A percentile compares a stretch with the other conserved stretches of the same genome.
phyloP scores from a whole-genome alignment of 2,797 vertebrate species.

The Furcifer pardalis region DNA sequence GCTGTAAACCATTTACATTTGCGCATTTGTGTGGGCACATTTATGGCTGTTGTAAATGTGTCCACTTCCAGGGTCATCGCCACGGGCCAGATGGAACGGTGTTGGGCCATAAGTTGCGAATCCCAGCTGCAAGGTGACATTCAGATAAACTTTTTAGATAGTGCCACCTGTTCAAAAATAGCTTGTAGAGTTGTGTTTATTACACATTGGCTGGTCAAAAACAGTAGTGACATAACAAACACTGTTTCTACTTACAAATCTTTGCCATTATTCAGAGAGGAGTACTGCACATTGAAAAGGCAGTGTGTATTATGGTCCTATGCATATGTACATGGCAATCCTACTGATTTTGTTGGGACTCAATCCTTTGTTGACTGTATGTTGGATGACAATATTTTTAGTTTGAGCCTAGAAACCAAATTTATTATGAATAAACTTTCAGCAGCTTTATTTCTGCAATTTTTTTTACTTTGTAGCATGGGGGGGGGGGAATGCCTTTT shows the following conservation, averaged over 20 bases:
- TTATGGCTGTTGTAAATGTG: too few species aligned
- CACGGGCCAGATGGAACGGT: too few species aligned
- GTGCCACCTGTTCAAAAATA: not conserved
- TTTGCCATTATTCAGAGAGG: not conserved
- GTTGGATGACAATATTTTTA: not conserved
- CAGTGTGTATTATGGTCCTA: not conserved
- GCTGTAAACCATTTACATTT: too few species aligned
- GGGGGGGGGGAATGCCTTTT: not conserved
- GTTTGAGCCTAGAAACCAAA: not conserved
- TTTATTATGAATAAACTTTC: not conserved
- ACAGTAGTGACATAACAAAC: constrained; percentile 5
- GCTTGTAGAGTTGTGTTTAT: not conserved
- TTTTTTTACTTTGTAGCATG: not conserved
- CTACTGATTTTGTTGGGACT: not conserved
- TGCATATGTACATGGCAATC: not conserved
- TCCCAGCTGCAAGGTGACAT: not conserved
- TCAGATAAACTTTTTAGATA: not conserved
- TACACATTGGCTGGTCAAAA: not conserved
- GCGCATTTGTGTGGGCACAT: too few species aligned
- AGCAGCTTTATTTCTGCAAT: not conserved
- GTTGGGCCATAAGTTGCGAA: too few species aligned
- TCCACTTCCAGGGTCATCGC: too few species aligned
- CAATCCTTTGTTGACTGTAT: not conserved
- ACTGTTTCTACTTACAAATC: not conserved
- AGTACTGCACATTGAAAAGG: not conserved